Conservation (phyloP, 2,113 vertebrate species). For the Brevimyrus niger region DNA sequence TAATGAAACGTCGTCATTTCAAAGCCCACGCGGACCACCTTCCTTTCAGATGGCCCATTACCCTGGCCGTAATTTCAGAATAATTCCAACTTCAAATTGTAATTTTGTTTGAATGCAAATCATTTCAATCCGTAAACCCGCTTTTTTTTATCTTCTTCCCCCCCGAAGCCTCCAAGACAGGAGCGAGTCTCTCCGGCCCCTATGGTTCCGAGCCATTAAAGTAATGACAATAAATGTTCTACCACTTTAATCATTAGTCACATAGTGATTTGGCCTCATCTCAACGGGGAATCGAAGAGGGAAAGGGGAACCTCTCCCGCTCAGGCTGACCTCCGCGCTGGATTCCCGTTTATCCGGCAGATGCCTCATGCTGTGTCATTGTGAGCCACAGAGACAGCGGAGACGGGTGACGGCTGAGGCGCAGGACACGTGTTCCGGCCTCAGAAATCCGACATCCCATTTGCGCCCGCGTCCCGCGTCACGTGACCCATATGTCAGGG, state of each 20-base stretch:
- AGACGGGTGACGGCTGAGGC: constrained; percentile 1
- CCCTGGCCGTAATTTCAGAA: constrained; percentile 54
- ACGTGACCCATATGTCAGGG: background rate
- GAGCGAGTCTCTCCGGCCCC: background rate
- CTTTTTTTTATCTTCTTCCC: constrained; percentile 12
- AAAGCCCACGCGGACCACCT: constrained; percentile 25
- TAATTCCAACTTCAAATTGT: constrained; percentile 63
- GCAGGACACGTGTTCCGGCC: constrained; percentile 10
- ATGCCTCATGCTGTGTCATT: constrained; percentile 5
- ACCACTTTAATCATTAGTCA: constrained; percentile 18
- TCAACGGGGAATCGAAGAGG: background rate
- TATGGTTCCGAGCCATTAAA: constrained; percentile 40
- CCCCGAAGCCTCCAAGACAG: background rate
- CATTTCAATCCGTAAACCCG: constrained; percentile 39
- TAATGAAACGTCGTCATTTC: constrained; percentile 53
- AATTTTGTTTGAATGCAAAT: constrained; percentile 55
- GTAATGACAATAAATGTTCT: constrained; percentile 29
- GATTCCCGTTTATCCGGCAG: constrained; percentile 23
- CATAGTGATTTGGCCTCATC: constrained; percentile 16
- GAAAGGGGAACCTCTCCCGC: constrained; percentile 11
- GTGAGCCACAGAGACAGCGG: constrained; percentile 13
- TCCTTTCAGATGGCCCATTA: constrained; percentile 46
- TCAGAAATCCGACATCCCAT: background rate
- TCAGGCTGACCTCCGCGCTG: constrained; percentile 20
- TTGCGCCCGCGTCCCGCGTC: background rate